Base-by-base conservation (phyloP, 53 echinoderm and acorn worm genomes). In the Echinarachnius parma region DNA sequence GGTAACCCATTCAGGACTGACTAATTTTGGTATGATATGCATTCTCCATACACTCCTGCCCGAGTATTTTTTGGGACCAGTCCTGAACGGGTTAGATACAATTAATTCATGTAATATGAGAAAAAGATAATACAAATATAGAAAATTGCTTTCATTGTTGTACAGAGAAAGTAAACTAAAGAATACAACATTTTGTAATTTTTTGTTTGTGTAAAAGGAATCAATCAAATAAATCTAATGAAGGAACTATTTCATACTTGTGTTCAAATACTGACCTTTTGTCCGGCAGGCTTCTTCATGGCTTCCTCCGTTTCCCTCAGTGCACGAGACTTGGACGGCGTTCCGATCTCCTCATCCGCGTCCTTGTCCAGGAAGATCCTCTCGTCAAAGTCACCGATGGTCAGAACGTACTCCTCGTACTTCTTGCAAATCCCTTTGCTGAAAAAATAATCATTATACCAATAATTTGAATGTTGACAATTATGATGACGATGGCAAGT, bases 311-410 rank as follows among this genome's bases (percentile, higher is more conserved):
- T 78, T 14, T 86, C 86, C 21, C 53, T 69, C 46, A 76, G 64
- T 16, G 79, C 78, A 8, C 60, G 71, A 0, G 85, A 75, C 61
- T 91, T 96, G 20, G 89, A 79, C 11, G 98, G 98, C 1, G 98
- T 96, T 0, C 98, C 98, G 28, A 96, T 96, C 65, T 96, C 91
- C 72, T 96, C 88, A 32, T 92, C 84, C 1, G 98, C 98, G 71
- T 96, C 91, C 25, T 87, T 83, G 34, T 87, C 88, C 26, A 96
- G 78, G 62, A 96, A 96, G 46, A 96, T 89, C 9, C 88, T 62
- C 75, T 96, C 98, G 55, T 96, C 98, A 78, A 91, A 96, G 77
- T 96, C 98, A 9, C 98, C 98, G 25, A 85, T 82, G 29, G 91
- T 96, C 76, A 96, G 60, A 10, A 96, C 98, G 53, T 88, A 96